Base-by-base conservation (phyloP, 2,797 vertebrate species). In the Anabas testudineus region DNA sequence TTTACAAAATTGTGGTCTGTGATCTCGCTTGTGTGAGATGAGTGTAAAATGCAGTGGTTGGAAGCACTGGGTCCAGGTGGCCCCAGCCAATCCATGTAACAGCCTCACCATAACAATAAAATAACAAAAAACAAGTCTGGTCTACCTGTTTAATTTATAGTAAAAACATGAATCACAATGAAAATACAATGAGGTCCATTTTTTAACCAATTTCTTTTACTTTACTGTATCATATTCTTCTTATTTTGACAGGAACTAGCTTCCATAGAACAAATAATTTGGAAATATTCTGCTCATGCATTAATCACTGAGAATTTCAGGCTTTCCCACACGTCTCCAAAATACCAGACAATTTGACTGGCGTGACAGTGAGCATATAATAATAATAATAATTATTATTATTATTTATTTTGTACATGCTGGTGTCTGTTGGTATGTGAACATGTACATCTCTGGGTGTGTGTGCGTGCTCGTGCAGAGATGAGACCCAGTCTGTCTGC, bases 401-500 rank as follows among this genome's bases (percentile, higher is more conserved):
- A 28, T 22, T 15, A 32, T 58, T 28, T 62, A 75, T 59, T 62
- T 71, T 42, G 55, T 49, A 43, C 58, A 57, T 74, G 64, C 72
- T 82, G 74, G 59, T 79, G 51, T 61, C 62, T 69, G 45, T 64
- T 46, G 41, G 58, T 57, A 55, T 47, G 51, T 71, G 53, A 12
- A 26, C 70, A 59, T 59, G 54, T 57, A 53, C 74, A 64, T 56
- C 45, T 57, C 61, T 75, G 68, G 57, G 47, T 70, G 26, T 49
- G 71, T 69, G 66, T 57, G 65, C 61, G 55, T 34, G 67, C 52
- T 13, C 7, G 49, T 68, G 73, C 71, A 80, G 72, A 82, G 80
- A 86, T 88, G 86, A 90, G 88, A 87, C 77, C 87, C 84, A 80
- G 77, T 83, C 85, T 90, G 89, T 84, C 80, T 86, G 84, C 90